These are phyloP conservation scores for Melierax canorus DNA, from an alignment of 2,113 vertebrate species.

Conservation along the genomic window DNA sequence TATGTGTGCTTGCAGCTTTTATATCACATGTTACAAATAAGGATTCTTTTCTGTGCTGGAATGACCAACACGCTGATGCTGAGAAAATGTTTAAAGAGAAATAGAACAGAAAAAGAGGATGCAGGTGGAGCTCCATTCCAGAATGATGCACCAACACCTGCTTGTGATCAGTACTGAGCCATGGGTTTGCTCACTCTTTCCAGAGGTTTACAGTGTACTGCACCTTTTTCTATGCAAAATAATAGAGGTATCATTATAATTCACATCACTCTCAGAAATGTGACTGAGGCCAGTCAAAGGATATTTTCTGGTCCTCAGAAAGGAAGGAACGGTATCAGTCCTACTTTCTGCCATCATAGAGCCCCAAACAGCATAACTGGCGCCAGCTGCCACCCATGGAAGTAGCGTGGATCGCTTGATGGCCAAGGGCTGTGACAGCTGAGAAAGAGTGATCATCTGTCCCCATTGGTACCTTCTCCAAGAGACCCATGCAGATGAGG, in stretches of 20 bases:
- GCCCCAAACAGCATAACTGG: neutral
- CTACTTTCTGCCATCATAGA: neutral
- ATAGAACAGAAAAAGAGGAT: neutral
- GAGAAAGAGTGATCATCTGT: neutral
- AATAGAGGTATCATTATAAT: neutral
- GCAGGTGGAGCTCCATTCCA: neutral
- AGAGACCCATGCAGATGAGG: neutral
- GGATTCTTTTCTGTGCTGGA: neutral
- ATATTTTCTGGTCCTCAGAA: neutral
- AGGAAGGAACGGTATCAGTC: neutral
- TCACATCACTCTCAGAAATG: neutral
- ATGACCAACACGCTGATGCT: neutral
- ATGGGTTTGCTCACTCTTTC: neutral
- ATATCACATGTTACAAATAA: neutral
- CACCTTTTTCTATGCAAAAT: neutral
- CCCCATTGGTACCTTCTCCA: neutral
- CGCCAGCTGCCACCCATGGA: neutral
- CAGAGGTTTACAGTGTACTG: neutral
- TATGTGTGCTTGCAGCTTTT: neutral
- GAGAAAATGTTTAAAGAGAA: neutral
- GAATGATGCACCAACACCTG: neutral
- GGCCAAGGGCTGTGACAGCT: neutral
- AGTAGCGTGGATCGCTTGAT: neutral
- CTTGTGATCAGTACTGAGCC: neutral
- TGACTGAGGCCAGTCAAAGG: neutral